A percentile compares a stretch with the other conserved stretches of the same genome.
Conservation (phyloP, 2,113 vertebrate genomes). For the Oenanthe oenanthe region DNA sequence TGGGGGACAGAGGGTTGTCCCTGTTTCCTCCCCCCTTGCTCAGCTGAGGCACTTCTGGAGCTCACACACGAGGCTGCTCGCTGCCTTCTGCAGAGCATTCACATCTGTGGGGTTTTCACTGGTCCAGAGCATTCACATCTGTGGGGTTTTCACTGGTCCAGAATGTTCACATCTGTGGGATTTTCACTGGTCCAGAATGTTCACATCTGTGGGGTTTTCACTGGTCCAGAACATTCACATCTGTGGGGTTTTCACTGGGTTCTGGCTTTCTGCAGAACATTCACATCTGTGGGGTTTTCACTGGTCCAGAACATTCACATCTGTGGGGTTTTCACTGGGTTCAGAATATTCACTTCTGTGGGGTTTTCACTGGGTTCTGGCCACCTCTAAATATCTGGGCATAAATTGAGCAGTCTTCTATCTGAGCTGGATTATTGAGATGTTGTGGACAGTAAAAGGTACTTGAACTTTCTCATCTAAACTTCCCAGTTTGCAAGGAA, state of each 20-base stretch:
- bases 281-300: neutral
- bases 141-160: neutral
- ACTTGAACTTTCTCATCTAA: neutral
- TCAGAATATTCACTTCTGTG: neutral
- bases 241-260: neutral
- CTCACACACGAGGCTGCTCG: neutral
- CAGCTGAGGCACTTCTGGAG: neutral
- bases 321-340: no score
- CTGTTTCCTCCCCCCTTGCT: neutral
- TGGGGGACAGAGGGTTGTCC: neutral
- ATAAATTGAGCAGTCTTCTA: neutral
- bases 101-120: neutral
- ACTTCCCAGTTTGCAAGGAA: neutral
- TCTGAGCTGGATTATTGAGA: fast-evolving
- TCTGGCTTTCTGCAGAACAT: neutral
- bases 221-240: neutral
- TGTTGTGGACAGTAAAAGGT: neutral
- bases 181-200: no score
- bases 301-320: neutral
- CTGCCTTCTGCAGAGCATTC: neutral
- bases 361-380: neutral
- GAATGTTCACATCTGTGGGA: no score
- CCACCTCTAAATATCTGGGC: neutral
- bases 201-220: neutral
- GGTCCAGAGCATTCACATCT: neutral